phyloP scores from a whole-genome alignment of 2,888 invertebrate species.

The Anthrax anthrax region DNA sequence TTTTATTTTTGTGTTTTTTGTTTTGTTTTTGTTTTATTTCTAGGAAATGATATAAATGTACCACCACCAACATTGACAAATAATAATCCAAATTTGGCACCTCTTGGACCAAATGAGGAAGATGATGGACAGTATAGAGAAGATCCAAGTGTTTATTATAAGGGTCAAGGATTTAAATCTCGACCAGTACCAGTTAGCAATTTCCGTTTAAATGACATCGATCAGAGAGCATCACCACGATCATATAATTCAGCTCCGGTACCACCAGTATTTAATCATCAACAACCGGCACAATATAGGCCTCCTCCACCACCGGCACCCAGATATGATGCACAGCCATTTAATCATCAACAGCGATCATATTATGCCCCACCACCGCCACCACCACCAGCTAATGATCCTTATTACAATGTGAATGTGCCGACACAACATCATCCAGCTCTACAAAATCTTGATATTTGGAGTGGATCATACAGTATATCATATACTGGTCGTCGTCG shows the following conservation, averaged over 20 bases:
- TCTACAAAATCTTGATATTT: constrained; percentile 51
- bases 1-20: background rate
- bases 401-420: constrained; percentile 32
- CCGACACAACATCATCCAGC: constrained; percentile 59
- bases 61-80: constrained; percentile 57
- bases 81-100: constrained; percentile 38
- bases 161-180: constrained; percentile 44
- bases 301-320: constrained; percentile 22
- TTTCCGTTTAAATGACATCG: constrained; percentile 28
- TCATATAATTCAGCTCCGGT: constrained; percentile 19
- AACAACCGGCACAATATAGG: background rate
- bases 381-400: constrained; percentile 23
- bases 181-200: constrained; percentile 23
- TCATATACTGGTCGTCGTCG: constrained; percentile 56
- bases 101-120: constrained; percentile 43
- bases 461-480: constrained; percentile 62
- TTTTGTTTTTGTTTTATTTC: background rate
- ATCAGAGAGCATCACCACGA: constrained; percentile 17
- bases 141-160: constrained; percentile 66
- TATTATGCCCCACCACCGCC: constrained; percentile 19
- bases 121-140: constrained; percentile 79
- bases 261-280: constrained; percentile 18
- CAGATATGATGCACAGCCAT: constrained; percentile 28
- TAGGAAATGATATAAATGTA: constrained; percentile 56
- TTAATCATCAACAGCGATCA: constrained; percentile 20